These are phyloP conservation scores for Drosophila insularis DNA, from an alignment of 1,140 invertebrate genomes.

Conservation along the genomic window DNA sequence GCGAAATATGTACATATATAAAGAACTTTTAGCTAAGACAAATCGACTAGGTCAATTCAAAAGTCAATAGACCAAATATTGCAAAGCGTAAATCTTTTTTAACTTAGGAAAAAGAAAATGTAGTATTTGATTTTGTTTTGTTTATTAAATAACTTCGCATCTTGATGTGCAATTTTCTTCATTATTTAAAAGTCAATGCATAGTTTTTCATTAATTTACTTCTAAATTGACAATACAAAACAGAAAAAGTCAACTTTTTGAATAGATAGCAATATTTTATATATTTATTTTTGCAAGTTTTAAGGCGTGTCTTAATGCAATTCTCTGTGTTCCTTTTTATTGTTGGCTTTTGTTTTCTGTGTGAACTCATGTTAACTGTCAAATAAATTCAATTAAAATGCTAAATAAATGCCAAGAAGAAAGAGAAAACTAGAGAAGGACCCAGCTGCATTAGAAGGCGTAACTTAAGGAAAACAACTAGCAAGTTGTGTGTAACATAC, in stretches of 20 bases:
- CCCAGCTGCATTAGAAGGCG: neutral
- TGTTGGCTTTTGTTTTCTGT: slow-evolving; percentile 13
- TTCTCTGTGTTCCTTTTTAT: slow-evolving; percentile 8
- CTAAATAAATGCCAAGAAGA: slow-evolving; percentile 64
- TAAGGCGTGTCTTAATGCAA: slow-evolving; percentile 4
- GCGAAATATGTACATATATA: neutral
- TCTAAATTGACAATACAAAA: too few relatives aligned
- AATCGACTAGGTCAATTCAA: too few relatives aligned
- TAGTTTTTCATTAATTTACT: too few relatives aligned
- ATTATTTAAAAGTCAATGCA: too few relatives aligned
- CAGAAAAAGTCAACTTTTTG: neutral
- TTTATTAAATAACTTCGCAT: too few relatives aligned
- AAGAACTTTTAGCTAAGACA: neutral
- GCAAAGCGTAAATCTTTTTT: too few relatives aligned
- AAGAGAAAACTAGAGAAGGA: neutral
- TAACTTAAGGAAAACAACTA: neutral
- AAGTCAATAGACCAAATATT: too few relatives aligned
- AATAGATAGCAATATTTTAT: neutral
- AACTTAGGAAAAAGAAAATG: too few relatives aligned
- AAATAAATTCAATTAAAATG: slow-evolving; percentile 70
- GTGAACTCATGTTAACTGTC: slow-evolving; percentile 46
- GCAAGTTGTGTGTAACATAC: neutral
- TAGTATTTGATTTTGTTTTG: too few relatives aligned
- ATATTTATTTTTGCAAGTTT: neutral
- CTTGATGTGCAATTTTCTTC: too few relatives aligned